Conservation (phyloP, 2,113 vertebrate genomes). For the Gallinago undulata region DNA sequence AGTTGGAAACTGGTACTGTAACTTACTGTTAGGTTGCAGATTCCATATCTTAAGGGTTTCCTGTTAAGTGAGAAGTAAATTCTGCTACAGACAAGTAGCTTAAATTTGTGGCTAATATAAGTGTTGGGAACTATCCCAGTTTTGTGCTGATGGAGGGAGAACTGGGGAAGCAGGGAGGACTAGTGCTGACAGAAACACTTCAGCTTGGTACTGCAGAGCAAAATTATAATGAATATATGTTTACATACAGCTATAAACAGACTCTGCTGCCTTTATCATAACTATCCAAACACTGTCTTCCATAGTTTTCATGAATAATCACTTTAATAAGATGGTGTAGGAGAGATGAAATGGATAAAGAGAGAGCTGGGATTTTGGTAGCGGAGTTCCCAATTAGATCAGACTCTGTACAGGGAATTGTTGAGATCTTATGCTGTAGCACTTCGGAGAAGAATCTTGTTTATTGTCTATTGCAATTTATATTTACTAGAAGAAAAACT, state of each 20-base stretch:
- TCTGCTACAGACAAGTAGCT: neutral
- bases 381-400: neutral
- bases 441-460: neutral
- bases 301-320: constrained; percentile 4
- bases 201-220: constrained; percentile 23
- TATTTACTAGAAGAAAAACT: neutral
- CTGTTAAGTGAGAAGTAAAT: neutral
- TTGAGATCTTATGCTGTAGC: neutral
- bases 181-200: constrained; percentile 20
- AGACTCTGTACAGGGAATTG: neutral
- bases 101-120: neutral
- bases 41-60: neutral
- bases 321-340: neutral
- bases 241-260: constrained; percentile 40
- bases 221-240: constrained; percentile 4
- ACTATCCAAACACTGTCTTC: constrained; percentile 13
- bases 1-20: neutral
- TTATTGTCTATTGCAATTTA: neutral
- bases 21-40: neutral
- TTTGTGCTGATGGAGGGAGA: neutral
- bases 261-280: constrained; percentile 22
- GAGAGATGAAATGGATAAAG: neutral
- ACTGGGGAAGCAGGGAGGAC: neutral
- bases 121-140: neutral
- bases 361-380: neutral